These are phyloP conservation scores for Leuciscus idus DNA, from an alignment of 2,113 vertebrate genomes.

Conservation along the genomic window DNA sequence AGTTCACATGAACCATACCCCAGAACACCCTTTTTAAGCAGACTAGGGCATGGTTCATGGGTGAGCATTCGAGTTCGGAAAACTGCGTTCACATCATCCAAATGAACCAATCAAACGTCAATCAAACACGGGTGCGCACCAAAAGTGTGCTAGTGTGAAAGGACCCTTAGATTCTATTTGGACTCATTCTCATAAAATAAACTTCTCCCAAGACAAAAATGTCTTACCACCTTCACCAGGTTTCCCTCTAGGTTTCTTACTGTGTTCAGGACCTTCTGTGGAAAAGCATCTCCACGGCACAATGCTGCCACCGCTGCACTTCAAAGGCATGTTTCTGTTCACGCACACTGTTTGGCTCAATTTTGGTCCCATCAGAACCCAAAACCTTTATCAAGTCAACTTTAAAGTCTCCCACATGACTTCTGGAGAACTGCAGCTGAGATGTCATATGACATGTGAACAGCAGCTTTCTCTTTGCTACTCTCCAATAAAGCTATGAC, in stretches of 20 bases:
- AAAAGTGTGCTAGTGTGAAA: too few species aligned
- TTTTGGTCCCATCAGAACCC: background rate
- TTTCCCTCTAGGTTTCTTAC: background rate
- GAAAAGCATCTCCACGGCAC: background rate
- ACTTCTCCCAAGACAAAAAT: background rate
- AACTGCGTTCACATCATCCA: too few species aligned
- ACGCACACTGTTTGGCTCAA: background rate
- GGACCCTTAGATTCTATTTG: background rate
- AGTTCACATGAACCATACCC: too few species aligned
- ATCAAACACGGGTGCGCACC: too few species aligned
- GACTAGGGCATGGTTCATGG: too few species aligned
- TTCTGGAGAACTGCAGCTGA: background rate
- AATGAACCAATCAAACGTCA: too few species aligned
- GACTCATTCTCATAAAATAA: background rate
- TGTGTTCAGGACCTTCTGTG: background rate
- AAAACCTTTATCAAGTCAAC: background rate
- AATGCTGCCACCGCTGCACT: background rate
- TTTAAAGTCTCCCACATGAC: slow-evolving; percentile 9
- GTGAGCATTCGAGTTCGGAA: too few species aligned
- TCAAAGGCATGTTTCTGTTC: background rate
- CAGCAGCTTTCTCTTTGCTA: background rate
- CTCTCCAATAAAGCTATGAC: background rate
- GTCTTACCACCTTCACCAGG: background rate
- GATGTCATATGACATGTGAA: slow-evolving; percentile 15
- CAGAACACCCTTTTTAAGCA: too few species aligned